Conservation (phyloP, 2,888 invertebrate species). For the Tribolium freemani region DNA sequence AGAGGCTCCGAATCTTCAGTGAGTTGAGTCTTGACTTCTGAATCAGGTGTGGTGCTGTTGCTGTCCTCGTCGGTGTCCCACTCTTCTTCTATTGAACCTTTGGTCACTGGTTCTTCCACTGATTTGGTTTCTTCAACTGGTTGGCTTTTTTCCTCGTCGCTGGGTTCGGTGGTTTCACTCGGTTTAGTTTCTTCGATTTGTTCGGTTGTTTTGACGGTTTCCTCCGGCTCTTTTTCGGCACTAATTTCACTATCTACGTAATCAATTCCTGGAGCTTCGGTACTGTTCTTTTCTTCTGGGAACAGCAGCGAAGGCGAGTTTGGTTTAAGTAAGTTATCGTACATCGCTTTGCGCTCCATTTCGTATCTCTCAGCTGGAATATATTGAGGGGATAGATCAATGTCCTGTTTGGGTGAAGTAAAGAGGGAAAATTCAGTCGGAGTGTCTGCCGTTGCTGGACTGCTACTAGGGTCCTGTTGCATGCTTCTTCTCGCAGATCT, state of each 20-base stretch:
- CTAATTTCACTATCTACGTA: neutral
- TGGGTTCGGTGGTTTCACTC: conserved; percentile 41
- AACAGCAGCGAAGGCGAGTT: conserved; percentile 52
- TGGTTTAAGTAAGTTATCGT: conserved; percentile 65
- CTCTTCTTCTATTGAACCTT: conserved; percentile 55
- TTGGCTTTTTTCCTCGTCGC: conserved; percentile 45
- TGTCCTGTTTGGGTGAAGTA: conserved; percentile 63
- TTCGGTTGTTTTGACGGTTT: conserved; percentile 50
- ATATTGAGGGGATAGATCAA: conserved; percentile 66
- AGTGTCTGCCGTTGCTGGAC: conserved; percentile 65
- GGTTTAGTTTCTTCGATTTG: neutral
- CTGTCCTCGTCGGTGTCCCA: conserved; percentile 62
- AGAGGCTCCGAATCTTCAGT: conserved; percentile 40
- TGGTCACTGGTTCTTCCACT: conserved; percentile 47
- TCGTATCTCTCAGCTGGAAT: conserved; percentile 69
- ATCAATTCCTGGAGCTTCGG: conserved; percentile 1
- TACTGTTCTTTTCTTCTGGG: neutral
- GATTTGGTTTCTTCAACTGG: conserved; percentile 42
- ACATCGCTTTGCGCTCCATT: conserved; percentile 67
- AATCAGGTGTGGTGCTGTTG: conserved; percentile 58
- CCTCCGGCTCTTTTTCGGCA: conserved; percentile 57
- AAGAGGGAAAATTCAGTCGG: conserved; percentile 61
- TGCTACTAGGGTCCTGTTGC: conserved; percentile 66
- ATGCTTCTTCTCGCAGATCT: conserved; percentile 66
- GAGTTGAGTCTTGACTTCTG: conserved; percentile 47